Base-by-base conservation (phyloP, 2,797 vertebrate genomes). In the Acipenser transmontanus region DNA sequence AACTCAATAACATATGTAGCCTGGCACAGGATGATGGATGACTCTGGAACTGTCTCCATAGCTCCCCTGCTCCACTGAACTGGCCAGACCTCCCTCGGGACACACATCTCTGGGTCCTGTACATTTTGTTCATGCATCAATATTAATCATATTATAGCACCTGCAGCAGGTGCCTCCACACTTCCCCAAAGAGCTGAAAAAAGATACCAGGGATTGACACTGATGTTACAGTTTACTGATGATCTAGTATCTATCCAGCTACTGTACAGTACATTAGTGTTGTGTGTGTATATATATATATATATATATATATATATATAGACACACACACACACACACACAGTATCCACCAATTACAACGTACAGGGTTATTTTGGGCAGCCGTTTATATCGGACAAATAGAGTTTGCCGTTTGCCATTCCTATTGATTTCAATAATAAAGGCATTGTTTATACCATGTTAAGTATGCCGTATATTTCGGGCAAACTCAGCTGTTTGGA, bases 11-110 rank as follows among this genome's bases (percentile, higher is more conserved):
- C 63, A 77, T 10, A 63, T 70, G 69, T 62, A 61, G 2, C 11
- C 67, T 67, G 62, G 72, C 52, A 76, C 71, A 65, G 64, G 76
- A 72, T 75, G 76, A 81, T 74, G 63, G 73, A 80, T 78, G 77
- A 68, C 61, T 68, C 1, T 2, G 9, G 49, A 68, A 63, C 47
- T 49, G 34, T 62, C 67, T 70, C 72, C 65, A 64, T 69, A 69
- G 62, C 65, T 50, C 69, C 69, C 66, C 70, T 71, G 71, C 73
- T 76, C 76, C 73, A 72, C 59, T 70, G 65, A 76, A 73, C 74
- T 74, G 71, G 73, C 73, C 71, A 75, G 61, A 51, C 61, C 61
- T 73, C 68, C 74, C 59, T 65, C 70, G 72, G 68, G 65, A 78
- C 72, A 65, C 61, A 54, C 74, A 79, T 78, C 75, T 76, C 69